Conservation (phyloP, 2,113 vertebrate genomes). For the Phylloscopus whistleri region DNA sequence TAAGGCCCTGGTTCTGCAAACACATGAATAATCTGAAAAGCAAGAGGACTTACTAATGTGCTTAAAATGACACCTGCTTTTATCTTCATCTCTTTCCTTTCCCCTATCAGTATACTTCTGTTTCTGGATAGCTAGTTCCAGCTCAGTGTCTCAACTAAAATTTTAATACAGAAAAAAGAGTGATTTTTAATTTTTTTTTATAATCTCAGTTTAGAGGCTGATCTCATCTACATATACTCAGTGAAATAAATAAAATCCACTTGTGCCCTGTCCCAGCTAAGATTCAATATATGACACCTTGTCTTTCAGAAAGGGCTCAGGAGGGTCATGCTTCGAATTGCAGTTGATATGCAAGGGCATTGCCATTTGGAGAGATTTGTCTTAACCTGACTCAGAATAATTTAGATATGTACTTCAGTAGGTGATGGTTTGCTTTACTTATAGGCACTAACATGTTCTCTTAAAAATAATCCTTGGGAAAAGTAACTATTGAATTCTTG, state of each 20-base stretch:
- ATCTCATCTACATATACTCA: not conserved
- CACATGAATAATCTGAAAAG: slow-evolving; percentile 18
- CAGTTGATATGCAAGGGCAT: not conserved
- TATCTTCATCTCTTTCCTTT: not conserved
- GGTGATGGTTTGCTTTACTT: not conserved
- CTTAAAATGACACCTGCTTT: slow-evolving; percentile 32
- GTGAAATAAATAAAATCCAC: not conserved
- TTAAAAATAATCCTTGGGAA: not conserved
- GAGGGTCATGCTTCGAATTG: not conserved
- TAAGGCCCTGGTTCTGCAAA: slow-evolving; percentile 1
- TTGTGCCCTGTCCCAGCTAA: not conserved
- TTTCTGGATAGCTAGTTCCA: not conserved
- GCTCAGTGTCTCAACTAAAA: not conserved
- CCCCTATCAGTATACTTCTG: not conserved
- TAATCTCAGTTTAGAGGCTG: not conserved
- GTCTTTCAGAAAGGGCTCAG: not conserved
- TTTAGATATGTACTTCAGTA: not conserved
- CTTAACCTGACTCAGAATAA: not conserved
- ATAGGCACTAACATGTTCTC: not conserved
- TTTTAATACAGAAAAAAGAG: not conserved
- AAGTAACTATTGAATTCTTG: not conserved
- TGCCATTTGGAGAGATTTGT: not conserved
- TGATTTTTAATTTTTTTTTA: not conserved
- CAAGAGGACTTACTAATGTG: not conserved
- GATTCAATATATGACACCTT: not conserved